phyloP scores from a whole-genome alignment of 2,888 invertebrate species.

The Capitulum mitella region DNA sequence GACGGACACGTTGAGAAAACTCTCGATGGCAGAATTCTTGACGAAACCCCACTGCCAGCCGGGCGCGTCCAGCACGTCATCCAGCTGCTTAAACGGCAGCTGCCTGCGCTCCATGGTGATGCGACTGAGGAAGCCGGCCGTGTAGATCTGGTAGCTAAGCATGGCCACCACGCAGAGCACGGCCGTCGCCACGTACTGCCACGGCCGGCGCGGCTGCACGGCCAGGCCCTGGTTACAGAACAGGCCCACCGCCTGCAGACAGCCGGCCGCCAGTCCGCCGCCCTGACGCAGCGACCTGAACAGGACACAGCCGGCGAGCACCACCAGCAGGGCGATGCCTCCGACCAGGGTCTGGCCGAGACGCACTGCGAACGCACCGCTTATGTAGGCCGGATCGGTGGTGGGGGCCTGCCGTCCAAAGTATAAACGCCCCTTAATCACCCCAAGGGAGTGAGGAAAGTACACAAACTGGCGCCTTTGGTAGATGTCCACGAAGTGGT shows the following conservation, averaged over 20 bases:
- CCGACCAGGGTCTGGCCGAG: background rate
- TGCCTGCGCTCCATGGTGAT: background rate
- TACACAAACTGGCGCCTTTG: background rate
- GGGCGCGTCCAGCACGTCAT: background rate
- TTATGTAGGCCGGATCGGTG: background rate
- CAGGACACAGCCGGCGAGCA: background rate
- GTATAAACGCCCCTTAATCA: background rate
- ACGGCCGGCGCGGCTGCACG: background rate
- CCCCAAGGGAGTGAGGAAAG: background rate
- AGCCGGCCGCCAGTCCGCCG: background rate
- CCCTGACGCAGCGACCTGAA: background rate
- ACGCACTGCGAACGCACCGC: background rate
- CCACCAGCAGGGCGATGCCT: background rate
- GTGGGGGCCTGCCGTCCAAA: background rate
- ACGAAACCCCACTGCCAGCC: background rate
- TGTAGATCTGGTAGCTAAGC: background rate
- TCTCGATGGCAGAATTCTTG: background rate
- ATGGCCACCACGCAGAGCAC: background rate
- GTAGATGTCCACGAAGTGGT: background rate
- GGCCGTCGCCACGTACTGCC: background rate
- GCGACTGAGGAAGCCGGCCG: background rate
- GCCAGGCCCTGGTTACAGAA: background rate
- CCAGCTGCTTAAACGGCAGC: background rate
- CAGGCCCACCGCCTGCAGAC: too few species aligned
- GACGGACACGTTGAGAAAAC: background rate